Base-by-base conservation (phyloP, 2,113 vertebrate species). In the Chloroceryle aenea region DNA sequence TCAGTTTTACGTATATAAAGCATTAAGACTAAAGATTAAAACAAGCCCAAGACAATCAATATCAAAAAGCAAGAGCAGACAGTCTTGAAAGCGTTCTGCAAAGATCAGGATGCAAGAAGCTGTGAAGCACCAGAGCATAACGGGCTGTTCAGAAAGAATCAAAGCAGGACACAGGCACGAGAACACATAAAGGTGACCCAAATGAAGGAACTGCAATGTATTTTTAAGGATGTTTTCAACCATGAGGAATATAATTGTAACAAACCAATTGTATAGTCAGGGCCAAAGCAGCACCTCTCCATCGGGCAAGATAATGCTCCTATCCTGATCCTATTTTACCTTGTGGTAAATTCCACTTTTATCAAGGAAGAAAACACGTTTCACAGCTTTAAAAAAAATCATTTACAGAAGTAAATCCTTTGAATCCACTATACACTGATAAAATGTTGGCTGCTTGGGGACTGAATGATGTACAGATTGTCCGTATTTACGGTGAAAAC, bases 191-290 rank as follows among this genome's bases (percentile, higher is more conserved):
- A 67, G 13, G 29, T 64, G 72, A 34, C 11, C 10, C n/a, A 53
- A 78, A n/a, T 1, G 4, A 63, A 26, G n/a, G 48, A 29, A 22
- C n/a, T 4, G 4, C 6, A 13, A 16, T 4, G 2, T 6, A 45
- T 23, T 87, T 32, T 52, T 75, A 79, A 61, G 32, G 34, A 45
- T 4, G 0, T 71, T 78, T 89, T 36, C 45, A 48, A 19, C 1
- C 36, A 43, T 13, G 21, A 84, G 40, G 48, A 85, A 32, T 4
- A 27, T 0, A 78, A 3, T 25, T 40, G 10, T 5, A 14, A 23
- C 20, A 22, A 58, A 45, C 47, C 21, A 23, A 21, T 52, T 67
- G 26, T 63, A 42, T 4, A 34, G n/a, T 1, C 0, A 0, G 17
- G 21, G 19, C 12, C 26, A 73, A 63, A 56, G 71, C n/a, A 56